Evolutionary conservation across 2,888 invertebrate species (phyloP), one percentile per base, ranked within the genome.

Genomic region (Drosophila incognita): DNA sequence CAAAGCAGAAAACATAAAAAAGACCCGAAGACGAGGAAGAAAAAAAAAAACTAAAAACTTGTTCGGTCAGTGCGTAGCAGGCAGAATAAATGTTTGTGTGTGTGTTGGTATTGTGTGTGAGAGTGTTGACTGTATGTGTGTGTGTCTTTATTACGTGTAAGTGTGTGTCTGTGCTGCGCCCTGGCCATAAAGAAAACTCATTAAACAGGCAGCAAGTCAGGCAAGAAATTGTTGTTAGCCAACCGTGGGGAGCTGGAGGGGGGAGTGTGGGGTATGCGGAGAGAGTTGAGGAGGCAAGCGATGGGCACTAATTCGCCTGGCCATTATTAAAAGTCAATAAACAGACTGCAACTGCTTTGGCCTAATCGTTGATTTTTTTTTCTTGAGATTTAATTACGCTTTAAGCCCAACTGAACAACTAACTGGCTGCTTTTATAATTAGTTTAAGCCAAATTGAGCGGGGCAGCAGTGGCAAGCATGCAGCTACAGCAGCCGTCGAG

Each of bases 131-230:
- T 72, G 31, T 49, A 49, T 60, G 56, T 74, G 33, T 63, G 42
- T 57, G 27, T 53, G 35, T 40, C 46, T 46, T 46, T 46, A 24
- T 24, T 46, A 46, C 8, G 60, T 69, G 58, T 64, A 36, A 61
- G 52, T 69, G 51, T 77, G 52, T 73, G 62, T 71, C 67, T 63
- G 62, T 76, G 72, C 71, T 73, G 78, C 82, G 79, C 76, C 82
- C 75, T 81, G 73, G 88, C 83, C 85, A 89, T 86, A 89, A 86
- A 86, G 86, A 86, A 86, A 86, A 86, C 88, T 89, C 86, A 86
- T 86, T 86, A 89, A 86, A 87, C 76, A 80, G 82, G 69, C 76
- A 76, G 71, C 76, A 67, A 67, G 69, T 59, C 82, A 84, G 64
- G 66, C 81, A 81, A 78, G 78, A 78, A 85, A 69, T 54, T 54